Evolutionary conservation across 2,797 vertebrate genomes (phyloP), one percentile per base, ranked within the genome.

Genomic region (Acanthis flammea): DNA sequence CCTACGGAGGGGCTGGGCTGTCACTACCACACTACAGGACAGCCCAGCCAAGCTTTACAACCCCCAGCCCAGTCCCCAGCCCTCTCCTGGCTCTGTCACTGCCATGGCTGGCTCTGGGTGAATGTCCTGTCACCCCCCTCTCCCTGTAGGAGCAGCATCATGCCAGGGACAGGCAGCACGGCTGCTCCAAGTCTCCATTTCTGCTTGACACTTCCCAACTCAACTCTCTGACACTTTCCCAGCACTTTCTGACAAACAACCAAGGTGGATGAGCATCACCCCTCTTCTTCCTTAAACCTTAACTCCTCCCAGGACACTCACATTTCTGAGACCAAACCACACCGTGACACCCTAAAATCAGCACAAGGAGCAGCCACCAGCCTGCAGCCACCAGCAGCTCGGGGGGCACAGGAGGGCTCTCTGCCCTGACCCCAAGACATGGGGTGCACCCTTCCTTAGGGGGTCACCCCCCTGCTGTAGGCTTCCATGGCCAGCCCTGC

Each of bases 391-490:
- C 28, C 8, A 18, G 70, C 58, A 24, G n/a, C 70, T 62, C 1
- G 0, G 37, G 74, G 47, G 60, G 25, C 57, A 41, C 0, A 0
- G 61, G 39, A 62, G 55, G 27, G 65, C 19, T 80, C 48, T 77
- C 16, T 28, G 21, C n/a, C 33, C 65, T 3, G 6, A 51, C 42
- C 47, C 39, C 72, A 27, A 22, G 39, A 41, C 7, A 8, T 0
- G 7, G 54, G 65, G 28, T 19, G 44, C 12, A 45, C 65, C 37
- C 21, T 65, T 62, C 21, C 30, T 67, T 5, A 10, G 54, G 45
- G 28, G 21, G 44, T 41, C 72, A 79, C 51, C 24, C 7, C 10
- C 2, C 51, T 54, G 63, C 55, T 11, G 11, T 2, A 14, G 67
- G 45, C 33, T 83, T 73, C 79, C 45, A 12, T 6, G 19, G 50